A percentile compares a stretch with the other conserved stretches of the same genome.
These are phyloP conservation scores for Nesometra sesokonis DNA, from an alignment of 35 echinoderm and acorn worm species.

Conservation along the genomic window DNA sequence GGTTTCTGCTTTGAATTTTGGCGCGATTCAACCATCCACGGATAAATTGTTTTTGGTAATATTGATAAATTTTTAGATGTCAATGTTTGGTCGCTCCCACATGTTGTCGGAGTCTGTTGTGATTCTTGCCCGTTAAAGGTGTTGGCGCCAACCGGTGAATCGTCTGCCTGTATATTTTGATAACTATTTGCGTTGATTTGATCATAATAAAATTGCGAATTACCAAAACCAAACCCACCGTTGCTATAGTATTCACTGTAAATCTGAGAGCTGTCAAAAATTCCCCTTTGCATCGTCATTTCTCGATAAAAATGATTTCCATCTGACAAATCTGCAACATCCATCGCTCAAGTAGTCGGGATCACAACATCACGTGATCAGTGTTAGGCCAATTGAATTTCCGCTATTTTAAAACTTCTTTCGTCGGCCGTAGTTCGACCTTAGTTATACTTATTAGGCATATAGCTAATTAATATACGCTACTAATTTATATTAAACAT, in stretches of 20 bases:
- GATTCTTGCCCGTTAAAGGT: not conserved
- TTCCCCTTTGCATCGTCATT: not conserved
- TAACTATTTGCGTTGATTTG: not conserved
- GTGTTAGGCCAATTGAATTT: not conserved
- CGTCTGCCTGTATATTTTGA: not conserved
- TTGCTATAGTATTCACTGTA: not conserved
- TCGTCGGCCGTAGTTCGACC: no score
- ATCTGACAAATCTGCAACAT: not conserved
- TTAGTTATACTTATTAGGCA: no score
- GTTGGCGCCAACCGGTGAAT: not conserved
- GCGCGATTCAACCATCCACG: not conserved
- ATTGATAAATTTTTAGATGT: not conserved
- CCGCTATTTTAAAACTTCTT: no score
- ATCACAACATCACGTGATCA: not conserved
- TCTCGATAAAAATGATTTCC: not conserved
- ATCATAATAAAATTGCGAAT: not conserved
- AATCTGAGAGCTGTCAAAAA: not conserved
- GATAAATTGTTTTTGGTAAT: not conserved
- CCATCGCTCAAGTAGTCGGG: not conserved
- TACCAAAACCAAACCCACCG: not conserved
- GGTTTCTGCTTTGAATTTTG: not conserved
- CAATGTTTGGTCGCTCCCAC: not conserved
- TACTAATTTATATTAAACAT: no score
- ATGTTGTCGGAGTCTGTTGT: not conserved
- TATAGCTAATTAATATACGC: no score